Conservation (phyloP, 2,113 vertebrate genomes). For the Gadus chalcogrammus region DNA sequence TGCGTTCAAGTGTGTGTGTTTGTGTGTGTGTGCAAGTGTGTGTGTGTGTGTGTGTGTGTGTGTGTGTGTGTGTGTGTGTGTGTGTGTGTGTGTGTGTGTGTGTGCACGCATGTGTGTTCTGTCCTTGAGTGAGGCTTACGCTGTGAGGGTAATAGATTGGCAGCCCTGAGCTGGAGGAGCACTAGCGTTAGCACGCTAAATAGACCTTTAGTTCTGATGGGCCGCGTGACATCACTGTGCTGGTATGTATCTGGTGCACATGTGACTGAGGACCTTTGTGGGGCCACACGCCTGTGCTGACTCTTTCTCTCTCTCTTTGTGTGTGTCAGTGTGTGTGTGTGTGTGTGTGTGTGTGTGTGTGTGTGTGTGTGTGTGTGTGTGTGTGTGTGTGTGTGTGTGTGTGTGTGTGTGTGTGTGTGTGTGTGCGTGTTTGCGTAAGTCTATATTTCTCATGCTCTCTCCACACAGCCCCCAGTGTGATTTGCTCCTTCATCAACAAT, state of each 20-base stretch:
- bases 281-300: slow-evolving; percentile 22
- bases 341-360: not conserved
- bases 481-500: too few species aligned
- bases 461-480: too few species aligned
- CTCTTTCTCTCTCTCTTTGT: not conserved
- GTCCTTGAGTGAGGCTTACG: not conserved
- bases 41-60: too few species aligned
- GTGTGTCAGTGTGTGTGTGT: slow-evolving; percentile 4
- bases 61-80: too few species aligned
- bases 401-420: not conserved
- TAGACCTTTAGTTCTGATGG: slow-evolving; percentile 44
- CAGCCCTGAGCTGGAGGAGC: slow-evolving; percentile 40
- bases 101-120: not conserved
- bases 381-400: slow-evolving; percentile 3
- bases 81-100: too few species aligned
- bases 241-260: slow-evolving; percentile 59
- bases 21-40: too few species aligned
- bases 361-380: slow-evolving; percentile 5
- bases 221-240: slow-evolving; percentile 56
- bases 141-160: slow-evolving; percentile 10
- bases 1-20: too few species aligned
- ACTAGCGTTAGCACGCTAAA: slow-evolving; percentile 38
- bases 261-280: slow-evolving; percentile 59
- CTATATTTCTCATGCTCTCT: too few species aligned
- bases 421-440: not conserved